Base-by-base conservation (phyloP, 2,888 invertebrate species). In the Standfussiana lucernea region DNA sequence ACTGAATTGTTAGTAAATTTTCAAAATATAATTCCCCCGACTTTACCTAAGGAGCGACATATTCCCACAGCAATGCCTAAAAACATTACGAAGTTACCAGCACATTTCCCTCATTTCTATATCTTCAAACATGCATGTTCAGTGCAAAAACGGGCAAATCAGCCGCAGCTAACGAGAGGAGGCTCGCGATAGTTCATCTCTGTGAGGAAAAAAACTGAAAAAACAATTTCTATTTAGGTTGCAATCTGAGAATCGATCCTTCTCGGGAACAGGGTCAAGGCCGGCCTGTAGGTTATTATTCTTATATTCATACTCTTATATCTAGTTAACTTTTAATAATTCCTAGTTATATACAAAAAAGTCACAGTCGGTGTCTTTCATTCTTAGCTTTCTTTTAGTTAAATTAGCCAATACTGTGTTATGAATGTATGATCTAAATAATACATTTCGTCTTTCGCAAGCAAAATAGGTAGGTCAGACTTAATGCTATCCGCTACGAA, bases 151-250 rank as follows among this genome's bases (percentile, higher is more conserved):
- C 68, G 56, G 72, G 56, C 59, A 73, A 73, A 79, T 83, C 35
- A 69, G 56, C 80, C 53, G 56, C 42, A 21, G 37, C 73, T 79
- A 79, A 79, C 80, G 84, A 84, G 70, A 37, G 61, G 47, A 53
- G 84, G 56, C 65, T 28, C 40, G 21, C 40, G 40, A 62, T 71
- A 67, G 28, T 77, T 61, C 45, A 67, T 67, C 32, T 70, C 45
- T 71, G 56, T 28, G 13, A 56, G 11, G 56, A 69, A 35, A 56
- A 69, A 59, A 64, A 53, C 7, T 35, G 40, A 53, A 77, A 40
- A 56, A 61, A 42, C 35, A 8, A 61, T 67, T 77, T 61, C 50
- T 50, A 53, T 66, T 76, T 53, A 45, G 82, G 82, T 69, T 65
- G 50, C 35, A 42, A 59, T 76, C 45, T 70, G 37, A 61, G 28